Evolutionary conservation across 2,113 vertebrate species (phyloP).

Genomic region (Hymenochirus boettgeri): DNA sequence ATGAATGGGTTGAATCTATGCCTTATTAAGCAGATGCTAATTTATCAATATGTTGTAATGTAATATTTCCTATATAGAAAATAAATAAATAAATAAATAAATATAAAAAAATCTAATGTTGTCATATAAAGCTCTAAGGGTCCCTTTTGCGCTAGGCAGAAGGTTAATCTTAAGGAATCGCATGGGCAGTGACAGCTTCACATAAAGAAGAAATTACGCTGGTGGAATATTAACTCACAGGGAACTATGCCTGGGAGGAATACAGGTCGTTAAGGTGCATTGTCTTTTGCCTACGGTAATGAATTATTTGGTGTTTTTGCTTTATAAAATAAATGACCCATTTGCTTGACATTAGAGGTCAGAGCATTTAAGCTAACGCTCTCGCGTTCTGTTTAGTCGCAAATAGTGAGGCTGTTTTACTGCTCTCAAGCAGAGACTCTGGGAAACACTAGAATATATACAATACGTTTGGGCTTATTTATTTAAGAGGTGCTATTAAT

Average conservation of each 20-base stretch:
- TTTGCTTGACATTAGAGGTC: not conserved
- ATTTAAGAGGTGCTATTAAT: too few species aligned
- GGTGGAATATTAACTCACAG: constrained; percentile 21
- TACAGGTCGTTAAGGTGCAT: constrained; percentile 5
- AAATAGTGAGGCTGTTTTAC: not conserved
- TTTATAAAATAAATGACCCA: constrained; percentile 30
- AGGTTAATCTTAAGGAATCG: not conserved
- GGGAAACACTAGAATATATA: too few species aligned
- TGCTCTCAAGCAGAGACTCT: not conserved
- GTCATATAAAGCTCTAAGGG: too few species aligned
- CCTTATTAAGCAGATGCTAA: too few species aligned
- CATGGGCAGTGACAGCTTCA: not conserved
- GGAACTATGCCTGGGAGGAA: not conserved
- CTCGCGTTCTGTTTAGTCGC: not conserved
- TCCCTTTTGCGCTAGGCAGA: too few species aligned
- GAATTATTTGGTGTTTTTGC: not conserved
- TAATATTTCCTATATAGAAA: too few species aligned
- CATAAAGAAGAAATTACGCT: constrained; percentile 1
- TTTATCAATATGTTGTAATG: too few species aligned
- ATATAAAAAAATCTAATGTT: too few species aligned
- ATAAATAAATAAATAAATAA: too few species aligned
- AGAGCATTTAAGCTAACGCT: not conserved
- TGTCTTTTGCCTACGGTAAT: not conserved
- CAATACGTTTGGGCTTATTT: too few species aligned
- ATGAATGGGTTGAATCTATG: too few species aligned